Conservation (phyloP, 2,113 vertebrate genomes). For the Menidia beryllina region DNA sequence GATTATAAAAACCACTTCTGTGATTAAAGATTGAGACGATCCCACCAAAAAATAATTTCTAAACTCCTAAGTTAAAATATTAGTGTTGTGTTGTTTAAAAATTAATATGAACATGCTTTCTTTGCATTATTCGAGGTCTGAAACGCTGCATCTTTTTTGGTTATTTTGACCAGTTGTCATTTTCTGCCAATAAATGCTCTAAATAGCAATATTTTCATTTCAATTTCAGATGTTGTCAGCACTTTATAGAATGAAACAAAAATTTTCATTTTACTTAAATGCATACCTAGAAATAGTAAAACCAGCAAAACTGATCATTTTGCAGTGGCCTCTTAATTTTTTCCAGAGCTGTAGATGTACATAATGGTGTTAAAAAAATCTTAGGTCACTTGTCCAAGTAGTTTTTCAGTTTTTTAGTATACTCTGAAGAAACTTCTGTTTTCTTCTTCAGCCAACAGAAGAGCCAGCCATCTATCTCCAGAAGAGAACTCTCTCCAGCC, state of each 20-base stretch:
- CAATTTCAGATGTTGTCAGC: too few species aligned
- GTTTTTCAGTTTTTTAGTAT: too few species aligned
- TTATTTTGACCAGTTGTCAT: too few species aligned
- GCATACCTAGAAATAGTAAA: background rate
- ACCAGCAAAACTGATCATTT: background rate
- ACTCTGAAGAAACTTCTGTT: too few species aligned
- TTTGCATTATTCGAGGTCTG: too few species aligned
- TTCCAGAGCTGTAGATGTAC: background rate
- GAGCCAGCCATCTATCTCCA: too few species aligned
- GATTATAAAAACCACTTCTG: background rate
- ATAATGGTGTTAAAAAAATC: too few species aligned
- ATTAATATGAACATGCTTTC: background rate
- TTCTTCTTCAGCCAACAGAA: too few species aligned
- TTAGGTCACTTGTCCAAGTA: too few species aligned
- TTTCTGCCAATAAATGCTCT: too few species aligned
- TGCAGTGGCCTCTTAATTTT: background rate
- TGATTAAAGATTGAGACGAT: background rate
- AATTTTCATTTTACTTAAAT: background rate
- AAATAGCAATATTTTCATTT: background rate
- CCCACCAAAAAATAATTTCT: background rate
- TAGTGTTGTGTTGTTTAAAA: background rate
- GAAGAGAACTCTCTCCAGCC: too few species aligned
- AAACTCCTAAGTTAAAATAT: background rate
- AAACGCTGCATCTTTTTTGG: too few species aligned
- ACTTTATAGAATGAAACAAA: background rate